A percentile compares a stretch with the other conserved stretches of the same genome.
These are phyloP conservation scores for Dasypolia templi DNA, from an alignment of 2,888 invertebrate genomes.

Conservation along the genomic window DNA sequence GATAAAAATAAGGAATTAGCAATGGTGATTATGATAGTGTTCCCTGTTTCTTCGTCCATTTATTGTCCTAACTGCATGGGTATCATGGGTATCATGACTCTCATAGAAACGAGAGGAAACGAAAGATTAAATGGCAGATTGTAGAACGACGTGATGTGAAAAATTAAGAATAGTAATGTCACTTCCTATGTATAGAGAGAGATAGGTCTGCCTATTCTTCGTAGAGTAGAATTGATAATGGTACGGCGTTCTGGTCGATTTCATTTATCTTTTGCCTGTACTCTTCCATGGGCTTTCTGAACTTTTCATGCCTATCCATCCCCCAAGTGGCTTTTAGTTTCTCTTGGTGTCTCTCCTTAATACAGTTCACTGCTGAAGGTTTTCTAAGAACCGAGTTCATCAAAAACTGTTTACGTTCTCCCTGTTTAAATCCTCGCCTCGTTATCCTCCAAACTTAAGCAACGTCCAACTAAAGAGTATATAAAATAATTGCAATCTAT, in stretches of 20 bases:
- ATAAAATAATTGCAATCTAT: constrained; percentile 52
- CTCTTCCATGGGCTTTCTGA: background rate
- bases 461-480: constrained; percentile 34
- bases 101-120: background rate
- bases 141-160: background rate
- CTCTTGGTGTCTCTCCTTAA: background rate
- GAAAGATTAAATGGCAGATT: background rate
- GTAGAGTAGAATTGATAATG: background rate
- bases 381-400: background rate
- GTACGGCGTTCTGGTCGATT: background rate
- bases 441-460: constrained; percentile 29
- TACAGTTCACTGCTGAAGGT: no score
- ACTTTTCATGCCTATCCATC: background rate
- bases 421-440: constrained; percentile 1
- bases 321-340: no score
- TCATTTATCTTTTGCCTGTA: background rate
- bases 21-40: background rate
- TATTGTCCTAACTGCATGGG: no score
- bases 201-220: background rate
- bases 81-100: background rate
- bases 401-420: background rate
- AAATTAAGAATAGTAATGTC: background rate
- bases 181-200: no score
- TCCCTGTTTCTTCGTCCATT: no score
- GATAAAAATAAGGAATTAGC: background rate